Base-by-base conservation (phyloP, 37 sponge, comb jelly and placozoan genomes). In the Ianthella basta region DNA sequence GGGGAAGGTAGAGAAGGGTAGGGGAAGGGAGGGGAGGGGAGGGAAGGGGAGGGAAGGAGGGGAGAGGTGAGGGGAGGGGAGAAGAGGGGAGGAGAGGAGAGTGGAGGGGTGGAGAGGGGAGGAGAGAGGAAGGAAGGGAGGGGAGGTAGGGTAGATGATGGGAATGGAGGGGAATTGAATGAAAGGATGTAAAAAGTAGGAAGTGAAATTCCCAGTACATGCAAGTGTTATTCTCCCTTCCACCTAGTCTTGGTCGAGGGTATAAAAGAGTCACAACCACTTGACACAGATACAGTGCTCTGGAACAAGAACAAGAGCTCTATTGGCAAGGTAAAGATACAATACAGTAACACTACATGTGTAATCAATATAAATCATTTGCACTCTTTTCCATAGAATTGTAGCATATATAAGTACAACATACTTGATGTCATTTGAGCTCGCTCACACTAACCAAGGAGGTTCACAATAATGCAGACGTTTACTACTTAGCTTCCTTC, bases 201-300 rank as follows among this genome's bases (percentile, higher is more conserved):
- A n/a, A n/a, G n/a, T n/a, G n/a, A n/a, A n/a, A n/a, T n/a, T n/a
- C n/a, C n/a, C n/a, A n/a, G n/a, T n/a, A n/a, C n/a, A n/a, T n/a
- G n/a, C n/a, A n/a, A n/a, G n/a, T n/a, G n/a, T n/a, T n/a, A n/a
- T n/a, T n/a, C n/a, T n/a, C 27, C 20, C 66, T 30, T 8, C 23
- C 39, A 5, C 36, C 40, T 19, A 72, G 73, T 72, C 14, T 12
- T 72, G 13, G 73, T 72, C 8, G 32, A 72, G 36, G 73, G 73
- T 5, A 12, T 72, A 29, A 15, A 37, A 14, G 73, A 29, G 20
- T 72, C 73, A 32, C 21, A 37, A 72, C 39, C 89, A 6, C 60
- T 92, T 21, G 80, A 88, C 61, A 80, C 85, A 10, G 93, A 81
- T 1, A 89, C 90, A 23, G 90, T 92, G 2, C 30, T 92, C 21